phyloP scores from a whole-genome alignment of 2,888 invertebrate genomes.

The Lepas anatifera region DNA sequence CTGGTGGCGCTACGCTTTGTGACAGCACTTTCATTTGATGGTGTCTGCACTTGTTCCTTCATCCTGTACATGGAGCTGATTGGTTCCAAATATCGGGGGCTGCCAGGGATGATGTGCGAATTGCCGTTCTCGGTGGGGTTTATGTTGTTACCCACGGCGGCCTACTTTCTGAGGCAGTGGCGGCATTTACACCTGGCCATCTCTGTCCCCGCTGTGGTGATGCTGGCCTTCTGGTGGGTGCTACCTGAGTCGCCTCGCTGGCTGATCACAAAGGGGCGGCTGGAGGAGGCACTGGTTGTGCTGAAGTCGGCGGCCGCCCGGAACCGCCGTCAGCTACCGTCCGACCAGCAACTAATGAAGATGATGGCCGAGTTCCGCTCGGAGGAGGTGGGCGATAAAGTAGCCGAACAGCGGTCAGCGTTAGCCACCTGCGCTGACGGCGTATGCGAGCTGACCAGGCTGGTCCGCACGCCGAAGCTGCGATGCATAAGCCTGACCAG shows the following conservation, averaged over 20 bases:
- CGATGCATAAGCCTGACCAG: conserved; percentile 57
- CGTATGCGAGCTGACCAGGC: conserved; percentile 45
- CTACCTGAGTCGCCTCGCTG: conserved; percentile 71
- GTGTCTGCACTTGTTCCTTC: conserved; percentile 16
- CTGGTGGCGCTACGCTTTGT: neutral
- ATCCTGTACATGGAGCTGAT: neutral
- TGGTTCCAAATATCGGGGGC: neutral
- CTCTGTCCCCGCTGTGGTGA: conserved; percentile 47
- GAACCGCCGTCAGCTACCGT: no score
- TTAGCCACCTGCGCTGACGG: conserved; percentile 33
- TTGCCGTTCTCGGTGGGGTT: neutral
- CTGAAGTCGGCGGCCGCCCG: conserved; percentile 48
- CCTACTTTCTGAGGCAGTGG: conserved; percentile 37
- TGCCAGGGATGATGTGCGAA: neutral
- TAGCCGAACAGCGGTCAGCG: neutral
- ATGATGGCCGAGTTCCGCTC: neutral
- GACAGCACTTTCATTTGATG: neutral
- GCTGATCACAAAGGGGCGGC: conserved; percentile 54
- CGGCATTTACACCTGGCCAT: conserved; percentile 51
- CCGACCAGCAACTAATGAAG: conserved; percentile 17
- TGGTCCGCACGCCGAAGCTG: conserved; percentile 56
- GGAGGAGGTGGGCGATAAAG: neutral
- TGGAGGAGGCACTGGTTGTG: conserved; percentile 47
- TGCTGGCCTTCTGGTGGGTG: no score
- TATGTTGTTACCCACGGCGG: conserved; percentile 13